These are phyloP conservation scores for Phthorimaea operculella DNA, from an alignment of 1,140 invertebrate genomes.

Conservation along the genomic window DNA sequence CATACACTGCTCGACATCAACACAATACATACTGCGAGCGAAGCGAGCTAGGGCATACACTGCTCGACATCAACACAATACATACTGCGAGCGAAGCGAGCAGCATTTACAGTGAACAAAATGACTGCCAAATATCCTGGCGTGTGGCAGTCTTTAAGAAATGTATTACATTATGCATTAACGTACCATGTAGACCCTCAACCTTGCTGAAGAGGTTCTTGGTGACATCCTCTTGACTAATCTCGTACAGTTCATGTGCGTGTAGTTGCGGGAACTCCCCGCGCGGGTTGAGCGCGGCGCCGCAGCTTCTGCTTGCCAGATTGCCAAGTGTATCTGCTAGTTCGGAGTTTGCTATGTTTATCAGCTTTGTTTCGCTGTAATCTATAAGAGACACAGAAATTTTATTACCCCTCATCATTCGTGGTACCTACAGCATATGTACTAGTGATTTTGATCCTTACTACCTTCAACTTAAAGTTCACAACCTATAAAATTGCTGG, in stretches of 20 bases:
- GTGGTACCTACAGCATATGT: too few relatives aligned
- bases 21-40: too few relatives aligned
- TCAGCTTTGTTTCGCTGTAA: constrained; percentile 83
- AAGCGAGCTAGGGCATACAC: too few relatives aligned
- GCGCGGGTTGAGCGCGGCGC: constrained; percentile 80
- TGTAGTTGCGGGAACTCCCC: constrained; percentile 77
- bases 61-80: too few relatives aligned
- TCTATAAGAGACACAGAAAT: constrained; percentile 76
- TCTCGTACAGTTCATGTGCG: constrained; percentile 43
- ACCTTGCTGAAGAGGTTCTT: constrained; percentile 65
- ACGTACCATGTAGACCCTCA: constrained; percentile 69
- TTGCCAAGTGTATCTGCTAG: constrained; percentile 95
- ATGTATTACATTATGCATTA: background rate
- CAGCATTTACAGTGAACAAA: too few relatives aligned
- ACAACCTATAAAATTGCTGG: too few relatives aligned
- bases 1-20: too few relatives aligned
- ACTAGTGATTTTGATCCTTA: too few relatives aligned
- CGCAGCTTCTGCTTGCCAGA: constrained; percentile 83
- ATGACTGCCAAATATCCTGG: too few relatives aligned
- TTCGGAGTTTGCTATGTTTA: constrained; percentile 87
- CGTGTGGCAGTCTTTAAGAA: background rate
- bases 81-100: too few relatives aligned
- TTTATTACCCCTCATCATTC: too few relatives aligned
- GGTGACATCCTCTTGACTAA: background rate
- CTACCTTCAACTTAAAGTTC: too few relatives aligned